Base-by-base conservation (phyloP, 2,888 invertebrate genomes). In the Eupithecia exiguata region DNA sequence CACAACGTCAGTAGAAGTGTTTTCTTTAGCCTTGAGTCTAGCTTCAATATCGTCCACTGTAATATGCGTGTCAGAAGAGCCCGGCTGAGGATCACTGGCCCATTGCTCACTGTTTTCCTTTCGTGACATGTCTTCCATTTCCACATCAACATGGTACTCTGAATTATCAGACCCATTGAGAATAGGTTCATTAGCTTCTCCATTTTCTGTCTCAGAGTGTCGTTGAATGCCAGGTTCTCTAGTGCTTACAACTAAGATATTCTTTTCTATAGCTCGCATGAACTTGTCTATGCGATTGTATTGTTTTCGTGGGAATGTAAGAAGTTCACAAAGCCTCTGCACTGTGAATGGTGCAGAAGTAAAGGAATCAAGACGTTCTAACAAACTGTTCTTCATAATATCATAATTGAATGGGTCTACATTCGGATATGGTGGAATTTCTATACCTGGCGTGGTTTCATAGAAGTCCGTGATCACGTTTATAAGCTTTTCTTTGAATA, bases 241-340 rank as follows among this genome's bases (percentile, higher is more conserved):
- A 46, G 97, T 96, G 87, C 96, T 96, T 14, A 98, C 98, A 75
- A 98, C 98, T 82, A 98, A 92, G 81, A 98, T 97, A 84, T 98
- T 98, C 91, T 99, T 99, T 90, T 99, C 99, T 75, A 99, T 95
- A 0, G 99, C 99, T 75, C 99, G 95, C 97, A 99, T 97, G 88
- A 97, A 99, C 90, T 99, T 99, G 88, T 99, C 99, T 77, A 98
- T 97, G 77, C 98, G 96, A 86, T 97, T 98, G 91, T 99, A 99
- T 88, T 99, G 99, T 88, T 98, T 98, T 35, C 97, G 96, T 2
- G 99, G 99, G 80, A 96, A 96, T 5, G 98, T 97, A 3, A 99
- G 94, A 40, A 99, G 95, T 91, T 99, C 99, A 91, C 99, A 99
- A 77, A 99, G 96, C 81, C 99, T 96, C 91, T 99, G 99, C 79